Conservation (phyloP, 2,113 vertebrate species). For the Nansenia antarctica region DNA sequence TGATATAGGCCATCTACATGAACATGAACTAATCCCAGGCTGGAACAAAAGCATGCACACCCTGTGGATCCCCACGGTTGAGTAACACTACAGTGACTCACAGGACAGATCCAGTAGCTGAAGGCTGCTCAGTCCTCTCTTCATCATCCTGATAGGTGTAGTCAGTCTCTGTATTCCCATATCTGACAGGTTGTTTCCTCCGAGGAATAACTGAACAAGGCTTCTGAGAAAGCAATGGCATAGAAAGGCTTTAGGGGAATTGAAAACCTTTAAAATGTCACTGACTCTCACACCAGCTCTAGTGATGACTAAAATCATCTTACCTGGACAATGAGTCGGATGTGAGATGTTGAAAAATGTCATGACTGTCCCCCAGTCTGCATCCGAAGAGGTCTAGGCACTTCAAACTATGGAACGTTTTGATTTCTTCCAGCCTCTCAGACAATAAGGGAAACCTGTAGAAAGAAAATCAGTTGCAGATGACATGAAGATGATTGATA, state of each 20-base stretch:
- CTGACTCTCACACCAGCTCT: neutral
- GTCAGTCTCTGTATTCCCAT: constrained; percentile 88
- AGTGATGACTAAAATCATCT: neutral
- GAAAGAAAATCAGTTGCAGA: constrained; percentile 8
- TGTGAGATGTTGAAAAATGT: constrained; percentile 88
- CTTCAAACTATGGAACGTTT: constrained; percentile 85
- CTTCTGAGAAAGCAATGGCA: constrained; percentile 56
- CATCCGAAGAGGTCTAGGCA: constrained; percentile 92
- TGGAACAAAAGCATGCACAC: no score
- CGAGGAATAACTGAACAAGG: constrained; percentile 82
- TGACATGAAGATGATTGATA: neutral
- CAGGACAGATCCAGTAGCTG: constrained; percentile 87
- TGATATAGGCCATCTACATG: neutral
- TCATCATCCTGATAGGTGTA: constrained; percentile 86
- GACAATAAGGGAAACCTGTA: constrained; percentile 89
- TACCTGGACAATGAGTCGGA: constrained; percentile 87
- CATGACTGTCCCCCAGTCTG: constrained; percentile 91
- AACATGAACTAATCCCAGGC: no score
- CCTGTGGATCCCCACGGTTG: no score
- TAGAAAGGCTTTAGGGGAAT: neutral
- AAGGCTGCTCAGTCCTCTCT: constrained; percentile 85
- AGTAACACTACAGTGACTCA: constrained; percentile 62
- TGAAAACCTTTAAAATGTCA: neutral
- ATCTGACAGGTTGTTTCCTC: constrained; percentile 88
- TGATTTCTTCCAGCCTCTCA: constrained; percentile 91